Percentiles rank a stretch among this genome's conserved stretches.
Conservation (phyloP, 1,140 invertebrate species). For the Agraylea sexmaculata region DNA sequence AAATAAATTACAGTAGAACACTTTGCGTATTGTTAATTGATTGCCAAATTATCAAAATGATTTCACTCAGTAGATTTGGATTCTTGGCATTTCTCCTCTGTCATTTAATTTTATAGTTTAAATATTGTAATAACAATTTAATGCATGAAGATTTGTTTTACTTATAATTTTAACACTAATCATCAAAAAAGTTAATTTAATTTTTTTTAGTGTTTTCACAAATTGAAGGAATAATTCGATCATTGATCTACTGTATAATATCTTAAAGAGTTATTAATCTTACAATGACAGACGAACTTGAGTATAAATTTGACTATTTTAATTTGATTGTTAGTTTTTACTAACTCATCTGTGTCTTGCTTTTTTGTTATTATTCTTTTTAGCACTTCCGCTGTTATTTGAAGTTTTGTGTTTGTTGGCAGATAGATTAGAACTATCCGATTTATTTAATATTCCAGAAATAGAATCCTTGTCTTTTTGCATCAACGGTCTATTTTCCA, state of each 20-base stretch:
- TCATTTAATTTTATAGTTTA: too few relatives aligned
- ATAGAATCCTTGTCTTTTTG: constrained; percentile 42
- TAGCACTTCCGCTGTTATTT: constrained; percentile 42
- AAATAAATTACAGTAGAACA: too few relatives aligned
- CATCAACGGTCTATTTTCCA: constrained; percentile 35
- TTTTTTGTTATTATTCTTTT: constrained; percentile 56
- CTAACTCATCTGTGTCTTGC: constrained; percentile 51
- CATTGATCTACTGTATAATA: not conserved
- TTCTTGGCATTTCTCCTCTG: too few relatives aligned
- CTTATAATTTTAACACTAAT: too few relatives aligned
- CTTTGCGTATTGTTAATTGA: too few relatives aligned
- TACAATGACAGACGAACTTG: constrained; percentile 1
- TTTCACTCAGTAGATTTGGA: too few relatives aligned
- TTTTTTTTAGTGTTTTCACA: not conserved
- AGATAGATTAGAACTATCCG: constrained; percentile 33
- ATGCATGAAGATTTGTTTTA: too few relatives aligned
- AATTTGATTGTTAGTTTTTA: too few relatives aligned
- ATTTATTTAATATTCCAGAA: constrained; percentile 28
- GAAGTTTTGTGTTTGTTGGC: constrained; percentile 48
- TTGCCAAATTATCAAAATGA: too few relatives aligned
- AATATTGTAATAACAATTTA: too few relatives aligned
- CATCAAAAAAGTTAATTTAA: not conserved
- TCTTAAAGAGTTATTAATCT: not conserved
- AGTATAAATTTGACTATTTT: constrained; percentile 3
- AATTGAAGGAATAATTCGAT: not conserved